Conservation (phyloP, 2,113 vertebrate species). For the Orycteropus afer region DNA sequence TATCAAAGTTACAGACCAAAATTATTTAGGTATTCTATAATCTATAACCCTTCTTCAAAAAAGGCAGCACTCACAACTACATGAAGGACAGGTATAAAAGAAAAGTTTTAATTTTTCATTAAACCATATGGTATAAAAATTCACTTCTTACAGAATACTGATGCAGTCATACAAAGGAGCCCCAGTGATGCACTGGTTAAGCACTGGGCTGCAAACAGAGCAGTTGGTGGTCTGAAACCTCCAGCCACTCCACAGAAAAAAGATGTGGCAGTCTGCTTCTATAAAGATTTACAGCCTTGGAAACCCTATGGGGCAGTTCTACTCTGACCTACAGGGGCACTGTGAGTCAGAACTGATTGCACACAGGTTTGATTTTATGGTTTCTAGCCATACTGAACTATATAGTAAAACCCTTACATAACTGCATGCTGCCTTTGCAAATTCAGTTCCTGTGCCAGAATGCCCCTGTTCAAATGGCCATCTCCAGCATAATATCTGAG, state of each 20-base stretch:
- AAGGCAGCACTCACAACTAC: not conserved
- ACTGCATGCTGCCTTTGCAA: not conserved
- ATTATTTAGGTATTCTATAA: not conserved
- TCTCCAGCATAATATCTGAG: not conserved
- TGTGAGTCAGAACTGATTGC: not conserved
- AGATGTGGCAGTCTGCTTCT: not conserved
- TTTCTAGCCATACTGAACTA: not conserved
- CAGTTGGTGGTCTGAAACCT: not conserved
- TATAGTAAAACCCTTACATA: not conserved
- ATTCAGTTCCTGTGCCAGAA: conserved; percentile 26
- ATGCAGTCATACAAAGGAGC: not conserved
- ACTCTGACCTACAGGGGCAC: not conserved
- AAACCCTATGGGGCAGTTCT: not conserved
- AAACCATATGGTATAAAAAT: conserved; percentile 36
- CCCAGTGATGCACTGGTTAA: not conserved
- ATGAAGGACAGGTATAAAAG: conserved; percentile 3
- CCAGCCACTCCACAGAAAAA: not conserved
- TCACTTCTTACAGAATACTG: not conserved
- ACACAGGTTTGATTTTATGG: not conserved
- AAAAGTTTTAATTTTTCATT: conserved; percentile 35
- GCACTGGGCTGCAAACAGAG: not conserved
- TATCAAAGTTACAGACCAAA: conserved; percentile 29
- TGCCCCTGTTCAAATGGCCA: not conserved
- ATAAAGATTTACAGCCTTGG: not conserved
- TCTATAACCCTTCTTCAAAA: not conserved